Conservation (phyloP, 1,140 invertebrate species). For the Drosophila nigromelanica region DNA sequence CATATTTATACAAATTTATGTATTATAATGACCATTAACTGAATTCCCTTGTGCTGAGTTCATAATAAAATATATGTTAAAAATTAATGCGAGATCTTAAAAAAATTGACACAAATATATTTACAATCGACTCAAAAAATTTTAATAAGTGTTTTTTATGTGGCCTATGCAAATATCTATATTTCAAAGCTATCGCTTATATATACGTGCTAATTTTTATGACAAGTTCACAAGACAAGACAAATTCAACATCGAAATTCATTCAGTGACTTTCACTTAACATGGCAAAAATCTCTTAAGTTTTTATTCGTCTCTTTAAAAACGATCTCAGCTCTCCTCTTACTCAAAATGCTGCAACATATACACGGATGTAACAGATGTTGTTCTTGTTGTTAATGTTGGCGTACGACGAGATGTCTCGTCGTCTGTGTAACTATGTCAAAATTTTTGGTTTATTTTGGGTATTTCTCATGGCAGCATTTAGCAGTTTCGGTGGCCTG, state of each 20-base stretch:
- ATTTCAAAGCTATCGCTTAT: not conserved
- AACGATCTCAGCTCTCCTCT: not conserved
- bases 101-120: no score
- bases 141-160: no score
- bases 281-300: constrained; percentile 31
- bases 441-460: constrained; percentile 68
- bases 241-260: constrained; percentile 2
- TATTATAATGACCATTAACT: no score
- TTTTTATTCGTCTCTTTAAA: constrained; percentile 37
- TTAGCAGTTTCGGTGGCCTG: constrained; percentile 51
- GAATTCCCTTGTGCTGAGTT: no score
- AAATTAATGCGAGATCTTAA: no score
- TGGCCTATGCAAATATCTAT: not conserved
- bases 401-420: constrained; percentile 38
- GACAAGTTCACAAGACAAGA: constrained; percentile 33
- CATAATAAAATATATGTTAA: no score
- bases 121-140: no score
- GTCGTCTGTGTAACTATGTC: constrained; percentile 69
- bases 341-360: constrained; percentile 24
- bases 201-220: not conserved
- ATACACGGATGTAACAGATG: constrained; percentile 27
- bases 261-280: not conserved
- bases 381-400: constrained; percentile 34
- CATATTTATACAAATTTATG: not conserved
- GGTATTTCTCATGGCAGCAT: constrained; percentile 70